A percentile compares a stretch with the other conserved stretches of the same genome.
Conservation (phyloP, 2,888 invertebrate genomes). For the Trachelus stipa region DNA sequence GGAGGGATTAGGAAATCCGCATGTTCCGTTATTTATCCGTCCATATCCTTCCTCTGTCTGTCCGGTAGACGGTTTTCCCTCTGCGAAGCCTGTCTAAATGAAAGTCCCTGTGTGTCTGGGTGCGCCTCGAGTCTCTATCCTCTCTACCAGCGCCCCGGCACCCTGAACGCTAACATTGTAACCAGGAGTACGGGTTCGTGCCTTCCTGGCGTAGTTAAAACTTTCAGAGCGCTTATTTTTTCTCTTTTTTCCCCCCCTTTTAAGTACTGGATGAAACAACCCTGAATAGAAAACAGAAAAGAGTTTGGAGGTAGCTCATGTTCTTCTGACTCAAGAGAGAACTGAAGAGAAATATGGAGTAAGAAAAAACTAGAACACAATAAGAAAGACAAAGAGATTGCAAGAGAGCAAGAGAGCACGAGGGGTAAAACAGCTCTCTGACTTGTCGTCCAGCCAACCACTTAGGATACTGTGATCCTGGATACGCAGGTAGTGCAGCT, state of each 20-base stretch:
- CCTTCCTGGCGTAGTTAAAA: slow-evolving; percentile 49
- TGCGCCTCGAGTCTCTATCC: not conserved
- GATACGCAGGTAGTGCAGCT: not conserved
- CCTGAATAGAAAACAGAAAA: slow-evolving; percentile 7
- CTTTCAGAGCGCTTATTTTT: slow-evolving; percentile 25
- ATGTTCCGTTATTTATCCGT: slow-evolving; percentile 49
- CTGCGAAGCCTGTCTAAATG: slow-evolving; percentile 44
- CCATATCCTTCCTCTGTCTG: slow-evolving; percentile 50
- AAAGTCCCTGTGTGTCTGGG: slow-evolving; percentile 31
- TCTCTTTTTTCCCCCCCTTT: not conserved
- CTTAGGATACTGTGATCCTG: not conserved
- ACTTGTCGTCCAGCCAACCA: not conserved
- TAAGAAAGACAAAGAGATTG: not conserved
- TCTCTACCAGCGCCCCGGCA: slow-evolving; percentile 12
- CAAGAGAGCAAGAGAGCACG: slow-evolving; percentile 5
- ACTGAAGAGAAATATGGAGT: slow-evolving; percentile 8
- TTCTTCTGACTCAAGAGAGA: slow-evolving; percentile 5
- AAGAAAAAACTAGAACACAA: slow-evolving; percentile 23
- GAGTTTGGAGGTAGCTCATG: slow-evolving; percentile 15
- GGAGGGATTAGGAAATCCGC: slow-evolving; percentile 35
- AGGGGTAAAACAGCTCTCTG: not conserved
- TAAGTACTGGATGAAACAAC: slow-evolving; percentile 10
- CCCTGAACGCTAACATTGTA: slow-evolving; percentile 20
- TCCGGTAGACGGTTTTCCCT: slow-evolving; percentile 33
- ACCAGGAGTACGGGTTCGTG: slow-evolving; percentile 44